Percentiles rank a stretch among this genome's conserved stretches.
These are phyloP conservation scores for Brotula barbata DNA, from an alignment of 2,797 vertebrate species.

Conservation along the genomic window DNA sequence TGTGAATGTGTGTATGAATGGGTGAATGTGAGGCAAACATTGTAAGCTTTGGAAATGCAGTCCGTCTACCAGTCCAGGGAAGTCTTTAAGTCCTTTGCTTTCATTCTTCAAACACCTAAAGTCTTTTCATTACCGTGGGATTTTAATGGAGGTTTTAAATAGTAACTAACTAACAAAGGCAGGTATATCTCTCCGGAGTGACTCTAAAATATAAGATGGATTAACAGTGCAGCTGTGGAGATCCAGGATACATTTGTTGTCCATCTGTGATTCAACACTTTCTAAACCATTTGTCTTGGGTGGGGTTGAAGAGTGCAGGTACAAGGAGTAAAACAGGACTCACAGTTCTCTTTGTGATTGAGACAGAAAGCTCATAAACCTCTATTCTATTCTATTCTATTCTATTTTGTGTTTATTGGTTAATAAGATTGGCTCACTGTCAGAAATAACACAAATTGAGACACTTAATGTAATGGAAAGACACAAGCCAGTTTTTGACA, in stretches of 20 bases:
- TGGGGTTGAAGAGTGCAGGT: not conserved
- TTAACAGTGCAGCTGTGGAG: not conserved
- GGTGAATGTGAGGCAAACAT: too few species aligned
- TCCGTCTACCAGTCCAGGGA: too few species aligned
- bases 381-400: not conserved
- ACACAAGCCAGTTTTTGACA: constrained; percentile 20
- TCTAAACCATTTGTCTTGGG: constrained; percentile 3
- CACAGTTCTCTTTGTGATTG: not conserved
- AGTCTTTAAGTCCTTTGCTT: too few species aligned
- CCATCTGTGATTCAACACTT: not conserved
- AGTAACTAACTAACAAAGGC: too few species aligned
- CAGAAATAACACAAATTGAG: constrained; percentile 2
- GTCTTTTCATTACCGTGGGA: too few species aligned
- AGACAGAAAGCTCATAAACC: not conserved
- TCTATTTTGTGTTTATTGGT: constrained; percentile 7
- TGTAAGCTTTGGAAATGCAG: too few species aligned
- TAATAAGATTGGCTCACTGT: constrained; percentile 7
- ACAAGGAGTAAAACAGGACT: not conserved
- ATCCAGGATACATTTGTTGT: not conserved
- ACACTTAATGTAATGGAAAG: constrained; percentile 36
- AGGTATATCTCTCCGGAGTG: too few species aligned
- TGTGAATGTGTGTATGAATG: too few species aligned
- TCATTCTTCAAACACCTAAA: too few species aligned
- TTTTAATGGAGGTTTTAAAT: too few species aligned
- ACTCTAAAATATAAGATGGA: too few species aligned